Evolutionary conservation across 2,888 invertebrate genomes (phyloP).

Genomic region (Loripinus fragilis): DNA sequence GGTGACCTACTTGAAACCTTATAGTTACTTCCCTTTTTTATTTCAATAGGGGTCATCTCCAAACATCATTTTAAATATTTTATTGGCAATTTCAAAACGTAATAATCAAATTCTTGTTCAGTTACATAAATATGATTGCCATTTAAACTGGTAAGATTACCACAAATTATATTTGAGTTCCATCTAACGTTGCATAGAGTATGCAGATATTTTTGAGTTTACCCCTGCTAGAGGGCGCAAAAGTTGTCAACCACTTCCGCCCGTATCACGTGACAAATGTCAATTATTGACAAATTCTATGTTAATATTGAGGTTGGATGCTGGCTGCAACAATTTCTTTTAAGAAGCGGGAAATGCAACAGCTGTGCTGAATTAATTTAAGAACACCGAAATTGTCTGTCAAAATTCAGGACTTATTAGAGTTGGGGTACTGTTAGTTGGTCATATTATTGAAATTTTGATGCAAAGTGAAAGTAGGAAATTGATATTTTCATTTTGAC

Average conservation of each 20-base stretch:
- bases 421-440: not conserved
- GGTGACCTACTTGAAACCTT: too few relatives aligned
- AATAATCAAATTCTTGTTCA: too few relatives aligned
- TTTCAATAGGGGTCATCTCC: too few relatives aligned
- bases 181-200: too few relatives aligned
- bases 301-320: constrained; percentile 54
- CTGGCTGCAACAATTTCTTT: constrained; percentile 47
- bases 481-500: not conserved
- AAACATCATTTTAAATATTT: too few relatives aligned
- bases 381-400: not conserved
- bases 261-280: constrained; percentile 52
- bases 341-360: constrained; percentile 39
- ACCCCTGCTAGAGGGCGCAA: too few relatives aligned
- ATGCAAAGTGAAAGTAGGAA: constrained; percentile 41
- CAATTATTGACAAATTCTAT: constrained; percentile 63
- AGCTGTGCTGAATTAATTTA: constrained; percentile 28
- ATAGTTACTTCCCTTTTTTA: too few relatives aligned
- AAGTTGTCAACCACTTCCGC: constrained; percentile 35
- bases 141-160: too few relatives aligned
- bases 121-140: too few relatives aligned
- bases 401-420: not conserved
- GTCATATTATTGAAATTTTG: not conserved
- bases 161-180: too few relatives aligned
- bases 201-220: too few relatives aligned
- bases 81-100: too few relatives aligned